phyloP scores from a whole-genome alignment of 2,888 invertebrate genomes.

The Bellardia bayeri region DNA sequence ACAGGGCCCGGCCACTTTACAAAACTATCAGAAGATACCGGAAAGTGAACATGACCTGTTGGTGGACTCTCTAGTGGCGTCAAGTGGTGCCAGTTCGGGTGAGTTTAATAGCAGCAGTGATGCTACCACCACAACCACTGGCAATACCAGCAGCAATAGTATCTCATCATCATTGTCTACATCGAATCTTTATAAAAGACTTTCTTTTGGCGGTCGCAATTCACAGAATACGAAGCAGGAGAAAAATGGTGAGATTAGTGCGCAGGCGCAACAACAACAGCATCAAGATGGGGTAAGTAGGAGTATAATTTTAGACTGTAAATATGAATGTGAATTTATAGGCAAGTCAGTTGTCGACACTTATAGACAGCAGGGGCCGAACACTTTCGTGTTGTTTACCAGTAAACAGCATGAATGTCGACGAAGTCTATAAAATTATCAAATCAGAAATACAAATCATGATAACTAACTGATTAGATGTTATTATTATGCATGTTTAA shows the following conservation, averaged over 20 bases:
- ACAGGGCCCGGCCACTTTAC: conserved; percentile 77
- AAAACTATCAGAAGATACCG: conserved; percentile 80
- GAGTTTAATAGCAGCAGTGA: conserved; percentile 79
- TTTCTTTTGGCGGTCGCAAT: conserved; percentile 77
- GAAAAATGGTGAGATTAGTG: conserved; percentile 56
- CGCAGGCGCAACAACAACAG: conserved; percentile 39
- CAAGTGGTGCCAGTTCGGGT: conserved; percentile 77
- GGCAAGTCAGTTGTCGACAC: no score
- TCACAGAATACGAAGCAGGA: conserved; percentile 64
- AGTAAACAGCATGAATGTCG: no score
- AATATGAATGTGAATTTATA: no score
- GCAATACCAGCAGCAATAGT: conserved; percentile 51
- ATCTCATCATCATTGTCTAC: conserved; percentile 64
- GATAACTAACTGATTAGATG: no score
- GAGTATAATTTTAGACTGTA: no score
- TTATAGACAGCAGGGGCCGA: no score
- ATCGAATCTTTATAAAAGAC: conserved; percentile 74
- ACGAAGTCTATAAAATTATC: no score
- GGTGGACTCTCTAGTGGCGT: conserved; percentile 69
- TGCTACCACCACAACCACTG: conserved; percentile 61
- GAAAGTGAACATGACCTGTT: conserved; percentile 77
- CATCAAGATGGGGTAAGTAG: conserved; percentile 65
- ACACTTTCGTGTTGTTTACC: no score
- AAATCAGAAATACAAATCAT: no score
- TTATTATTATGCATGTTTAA: no score